Evolutionary conservation across 2,888 invertebrate genomes (phyloP), one percentile per base, ranked within the genome.

Genomic region (Eulithis prunata): DNA sequence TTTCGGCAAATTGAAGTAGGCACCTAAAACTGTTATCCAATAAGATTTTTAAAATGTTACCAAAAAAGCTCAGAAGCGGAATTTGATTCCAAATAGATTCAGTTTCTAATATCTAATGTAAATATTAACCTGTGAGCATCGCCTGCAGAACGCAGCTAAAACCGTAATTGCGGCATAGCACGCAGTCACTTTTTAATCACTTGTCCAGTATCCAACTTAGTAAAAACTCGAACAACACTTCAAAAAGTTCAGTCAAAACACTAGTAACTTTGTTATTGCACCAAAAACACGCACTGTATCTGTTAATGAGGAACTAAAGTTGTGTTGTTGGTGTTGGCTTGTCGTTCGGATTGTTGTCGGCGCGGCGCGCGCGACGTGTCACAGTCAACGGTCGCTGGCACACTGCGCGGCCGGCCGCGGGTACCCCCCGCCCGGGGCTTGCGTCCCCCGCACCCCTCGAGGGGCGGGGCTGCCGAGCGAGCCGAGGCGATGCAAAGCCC

Each of bases 101-200:
- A 75, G 77, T 82, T 81, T 77, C 57, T 80, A 84, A 85, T 83
- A 77, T 76, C 78, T 80, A 83, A 80, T 80, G 78, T 84, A 87
- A 88, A 88, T 87, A 86, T 83, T 84, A 90, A 93, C 93, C 93
- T 93, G 83, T 88, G 89, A 91, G 91, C 93, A 93, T 93, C 88
- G 92, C 93, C 93, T 86, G 93, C 88, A 85, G 92, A 87, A 88
- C 89, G 89, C 88, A 85, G 91, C 83, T 91, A 92, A 85, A 83
- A 86, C 83, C 82, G 85, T 80, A 80, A 84, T 83, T 86, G 90
- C 90, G 86, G 91, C 93, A 93, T 91, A 86, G 85, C 92, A 90
- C 89, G 89, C 89, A 89, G 88, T 87, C 92, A 92, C 93, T 85
- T 83, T 83, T 79, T 75, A 78, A 88, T 82, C 93, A 92, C 93